Conservation (phyloP, 2,888 invertebrate genomes). For the Acleris laterana region DNA sequence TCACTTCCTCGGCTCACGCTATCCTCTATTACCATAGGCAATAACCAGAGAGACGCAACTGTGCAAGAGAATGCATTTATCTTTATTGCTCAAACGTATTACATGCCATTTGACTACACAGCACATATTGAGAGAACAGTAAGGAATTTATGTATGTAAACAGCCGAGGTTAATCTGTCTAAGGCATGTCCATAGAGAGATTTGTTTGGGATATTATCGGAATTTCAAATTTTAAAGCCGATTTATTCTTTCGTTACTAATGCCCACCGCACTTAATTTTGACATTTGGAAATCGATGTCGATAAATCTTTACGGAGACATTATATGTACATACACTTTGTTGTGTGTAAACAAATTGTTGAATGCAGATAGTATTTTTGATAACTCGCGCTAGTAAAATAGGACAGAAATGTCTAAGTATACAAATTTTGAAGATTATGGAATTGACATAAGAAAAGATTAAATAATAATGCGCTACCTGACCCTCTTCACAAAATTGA, state of each 20-base stretch:
- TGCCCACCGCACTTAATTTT: not conserved
- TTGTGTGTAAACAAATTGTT: no score
- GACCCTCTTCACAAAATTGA: no score
- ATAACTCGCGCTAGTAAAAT: no score
- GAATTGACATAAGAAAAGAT: no score
- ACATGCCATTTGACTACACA: not conserved
- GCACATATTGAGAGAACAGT: not conserved
- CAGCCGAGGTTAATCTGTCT: not conserved
- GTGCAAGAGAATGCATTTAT: constrained; percentile 3
- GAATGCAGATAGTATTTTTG: no score
- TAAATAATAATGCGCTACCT: no score
- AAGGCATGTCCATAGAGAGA: not conserved
- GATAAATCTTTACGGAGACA: no score
- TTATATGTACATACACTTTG: no score
- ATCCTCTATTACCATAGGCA: constrained; percentile 13
- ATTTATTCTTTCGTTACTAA: not conserved
- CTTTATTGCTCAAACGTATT: not conserved
- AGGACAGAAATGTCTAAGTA: no score
- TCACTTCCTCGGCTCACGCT: constrained; percentile 43
- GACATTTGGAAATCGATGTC: not conserved
- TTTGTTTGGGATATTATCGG: not conserved
- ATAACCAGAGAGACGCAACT: constrained; percentile 1
- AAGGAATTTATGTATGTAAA: constrained; percentile 1
- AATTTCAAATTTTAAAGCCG: not conserved
- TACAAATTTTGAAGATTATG: no score